Conservation (phyloP, 2,888 invertebrate genomes). For the Clostera curtula region DNA sequence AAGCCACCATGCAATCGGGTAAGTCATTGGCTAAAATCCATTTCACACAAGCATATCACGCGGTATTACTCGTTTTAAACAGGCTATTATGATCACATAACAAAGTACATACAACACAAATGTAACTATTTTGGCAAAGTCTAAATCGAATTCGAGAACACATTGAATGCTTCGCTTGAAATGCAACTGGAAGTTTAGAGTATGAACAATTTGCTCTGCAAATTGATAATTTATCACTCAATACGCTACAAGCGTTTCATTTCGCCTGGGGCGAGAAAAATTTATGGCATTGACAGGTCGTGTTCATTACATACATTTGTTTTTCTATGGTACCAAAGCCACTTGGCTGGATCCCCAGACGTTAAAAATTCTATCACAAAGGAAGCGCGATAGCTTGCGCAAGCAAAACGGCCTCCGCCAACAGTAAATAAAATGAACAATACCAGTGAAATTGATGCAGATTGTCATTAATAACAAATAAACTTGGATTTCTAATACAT, state of each 20-base stretch:
- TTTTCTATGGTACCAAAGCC: no score
- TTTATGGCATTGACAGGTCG: no score
- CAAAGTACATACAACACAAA: constrained; percentile 27
- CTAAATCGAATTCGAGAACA: constrained; percentile 15
- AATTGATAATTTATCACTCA: constrained; percentile 6
- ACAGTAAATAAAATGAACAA: no score
- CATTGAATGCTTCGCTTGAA: constrained; percentile 13
- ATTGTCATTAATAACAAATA: constrained; percentile 28
- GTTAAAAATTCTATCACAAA: no score
- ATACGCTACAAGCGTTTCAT: not conserved
- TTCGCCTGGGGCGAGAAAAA: no score
- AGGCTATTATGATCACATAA: constrained; percentile 30
- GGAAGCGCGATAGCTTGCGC: no score
- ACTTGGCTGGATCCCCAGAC: no score
- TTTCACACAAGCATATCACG: constrained; percentile 34
- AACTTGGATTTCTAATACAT: constrained; percentile 35
- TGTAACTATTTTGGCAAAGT: constrained; percentile 35
- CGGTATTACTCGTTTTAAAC: constrained; percentile 33
- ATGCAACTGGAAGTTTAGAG: constrained; percentile 24
- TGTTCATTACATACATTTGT: no score
- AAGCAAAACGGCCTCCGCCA: constrained; percentile 12
- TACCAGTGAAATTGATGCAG: constrained; percentile 23
- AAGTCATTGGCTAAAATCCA: constrained; percentile 35
- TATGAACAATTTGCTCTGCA: constrained; percentile 12
- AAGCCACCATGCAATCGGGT: constrained; percentile 31